These are phyloP conservation scores for Melieria omissa DNA, from an alignment of 2,888 invertebrate genomes.

Conservation along the genomic window DNA sequence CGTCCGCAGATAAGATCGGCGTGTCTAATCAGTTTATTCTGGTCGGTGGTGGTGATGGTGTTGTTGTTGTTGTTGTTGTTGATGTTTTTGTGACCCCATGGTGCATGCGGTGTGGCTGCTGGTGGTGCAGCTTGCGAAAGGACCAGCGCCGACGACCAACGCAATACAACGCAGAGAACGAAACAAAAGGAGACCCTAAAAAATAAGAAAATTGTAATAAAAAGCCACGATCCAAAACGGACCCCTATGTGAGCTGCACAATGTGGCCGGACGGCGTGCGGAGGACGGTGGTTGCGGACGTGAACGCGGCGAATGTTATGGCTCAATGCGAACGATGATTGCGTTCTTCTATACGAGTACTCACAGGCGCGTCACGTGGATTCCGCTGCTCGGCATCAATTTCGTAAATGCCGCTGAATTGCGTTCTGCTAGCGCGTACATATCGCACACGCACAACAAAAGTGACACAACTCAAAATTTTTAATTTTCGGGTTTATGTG, in stretches of 20 bases:
- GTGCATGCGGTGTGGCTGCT: conserved; percentile 24
- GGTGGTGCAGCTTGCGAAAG: conserved; percentile 17
- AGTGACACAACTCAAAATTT: too few species aligned
- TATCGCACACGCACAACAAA: too few species aligned
- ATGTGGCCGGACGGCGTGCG: not conserved
- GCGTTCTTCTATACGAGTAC: conserved; percentile 5
- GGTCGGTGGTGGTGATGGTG: conserved; percentile 20
- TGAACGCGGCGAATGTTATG: not conserved
- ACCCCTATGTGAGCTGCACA: conserved; percentile 28
- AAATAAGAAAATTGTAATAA: conserved; percentile 49
- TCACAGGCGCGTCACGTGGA: conserved; percentile 19
- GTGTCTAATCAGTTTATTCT: conserved; percentile 47
- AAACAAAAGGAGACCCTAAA: conserved; percentile 32
- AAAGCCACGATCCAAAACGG: conserved; percentile 28
- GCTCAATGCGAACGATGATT: conserved; percentile 20
- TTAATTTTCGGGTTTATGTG: too few species aligned
- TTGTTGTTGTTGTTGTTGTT: not conserved
- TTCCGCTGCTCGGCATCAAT: not conserved
- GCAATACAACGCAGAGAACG: not conserved
- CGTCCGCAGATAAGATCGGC: conserved; percentile 44
- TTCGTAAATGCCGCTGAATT: too few species aligned
- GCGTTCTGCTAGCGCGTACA: too few species aligned
- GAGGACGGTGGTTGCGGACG: too few species aligned
- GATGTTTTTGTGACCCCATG: conserved; percentile 42
- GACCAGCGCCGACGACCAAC: not conserved